Conservation (phyloP, 2,888 invertebrate genomes). For the Trichopria drosophilae region DNA sequence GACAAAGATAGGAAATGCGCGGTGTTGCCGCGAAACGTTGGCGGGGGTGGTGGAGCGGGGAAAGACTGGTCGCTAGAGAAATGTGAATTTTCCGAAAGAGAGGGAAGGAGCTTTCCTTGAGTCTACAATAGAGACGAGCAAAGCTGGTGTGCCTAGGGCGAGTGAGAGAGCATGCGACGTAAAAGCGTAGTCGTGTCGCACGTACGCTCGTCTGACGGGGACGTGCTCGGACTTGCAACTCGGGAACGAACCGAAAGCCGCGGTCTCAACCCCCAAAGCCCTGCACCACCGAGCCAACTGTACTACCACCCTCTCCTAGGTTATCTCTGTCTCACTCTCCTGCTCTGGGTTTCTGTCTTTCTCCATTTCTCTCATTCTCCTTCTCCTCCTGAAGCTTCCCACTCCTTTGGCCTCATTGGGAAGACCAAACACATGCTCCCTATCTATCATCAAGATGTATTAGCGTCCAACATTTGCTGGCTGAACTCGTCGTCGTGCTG, state of each 20-base stretch:
- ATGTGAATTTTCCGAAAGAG: conserved; percentile 16
- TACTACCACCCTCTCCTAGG: conserved; percentile 16
- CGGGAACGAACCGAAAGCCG: conserved; percentile 39
- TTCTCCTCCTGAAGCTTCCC: conserved; percentile 21
- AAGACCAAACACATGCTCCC: conserved; percentile 57
- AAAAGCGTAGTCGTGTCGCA: conserved; percentile 60
- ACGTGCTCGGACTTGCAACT: conserved; percentile 55
- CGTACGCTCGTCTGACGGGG: conserved; percentile 58
- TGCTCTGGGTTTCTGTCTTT: conserved; percentile 19
- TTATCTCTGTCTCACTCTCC: conserved; percentile 13
- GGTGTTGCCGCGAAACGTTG: too few species aligned
- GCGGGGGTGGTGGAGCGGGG: too few species aligned
- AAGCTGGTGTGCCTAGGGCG: conserved; percentile 36
- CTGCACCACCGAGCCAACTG: conserved; percentile 32
- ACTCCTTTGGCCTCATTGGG: conserved; percentile 51
- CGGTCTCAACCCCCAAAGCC: conserved; percentile 29
- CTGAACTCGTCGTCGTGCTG: conserved; percentile 53
- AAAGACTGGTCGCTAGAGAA: conserved; percentile 11
- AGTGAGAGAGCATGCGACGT: conserved; percentile 48
- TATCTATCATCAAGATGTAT: conserved; percentile 59
- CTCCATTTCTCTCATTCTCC: conserved; percentile 6
- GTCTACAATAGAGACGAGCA: conserved; percentile 20
- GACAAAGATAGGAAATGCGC: too few species aligned
- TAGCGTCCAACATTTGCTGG: conserved; percentile 56
- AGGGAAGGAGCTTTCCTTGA: conserved; percentile 16